Percentiles rank a stretch among this genome's conserved stretches.
Conservation (phyloP, 2,888 invertebrate species). For the Acronicta leporina region DNA sequence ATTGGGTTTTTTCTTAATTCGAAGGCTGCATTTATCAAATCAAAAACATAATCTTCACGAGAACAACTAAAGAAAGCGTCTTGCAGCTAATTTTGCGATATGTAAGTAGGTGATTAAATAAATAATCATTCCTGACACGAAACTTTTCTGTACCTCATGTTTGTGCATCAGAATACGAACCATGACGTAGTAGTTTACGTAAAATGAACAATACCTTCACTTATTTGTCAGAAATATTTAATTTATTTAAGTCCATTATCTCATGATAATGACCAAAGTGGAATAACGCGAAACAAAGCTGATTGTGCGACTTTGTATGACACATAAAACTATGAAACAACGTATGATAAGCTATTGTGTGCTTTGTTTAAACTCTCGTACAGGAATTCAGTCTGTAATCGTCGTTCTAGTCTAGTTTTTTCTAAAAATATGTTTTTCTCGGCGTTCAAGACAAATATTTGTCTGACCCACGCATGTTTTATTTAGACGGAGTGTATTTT, state of each 20-base stretch:
- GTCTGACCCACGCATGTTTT: too few relatives aligned
- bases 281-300: constrained; percentile 16
- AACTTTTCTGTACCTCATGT: background rate
- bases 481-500: too few relatives aligned
- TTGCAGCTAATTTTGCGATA: background rate
- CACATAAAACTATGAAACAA: constrained; percentile 1
- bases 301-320: constrained; percentile 16
- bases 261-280: constrained; percentile 26
- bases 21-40: too few relatives aligned
- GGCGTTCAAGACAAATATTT: too few relatives aligned
- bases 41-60: background rate
- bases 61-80: background rate
- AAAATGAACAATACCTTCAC: background rate
- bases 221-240: background rate
- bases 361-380: background rate
- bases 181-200: background rate
- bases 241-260: constrained; percentile 28
- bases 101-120: background rate
- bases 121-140: background rate
- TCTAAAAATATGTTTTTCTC: too few relatives aligned
- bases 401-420: too few relatives aligned
- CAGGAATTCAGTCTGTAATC: too few relatives aligned
- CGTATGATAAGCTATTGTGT: constrained; percentile 14
- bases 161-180: background rate
- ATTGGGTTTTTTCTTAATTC: too few relatives aligned